These are phyloP conservation scores for Ips nitidus DNA, from an alignment of 1,140 invertebrate species.

Conservation along the genomic window DNA sequence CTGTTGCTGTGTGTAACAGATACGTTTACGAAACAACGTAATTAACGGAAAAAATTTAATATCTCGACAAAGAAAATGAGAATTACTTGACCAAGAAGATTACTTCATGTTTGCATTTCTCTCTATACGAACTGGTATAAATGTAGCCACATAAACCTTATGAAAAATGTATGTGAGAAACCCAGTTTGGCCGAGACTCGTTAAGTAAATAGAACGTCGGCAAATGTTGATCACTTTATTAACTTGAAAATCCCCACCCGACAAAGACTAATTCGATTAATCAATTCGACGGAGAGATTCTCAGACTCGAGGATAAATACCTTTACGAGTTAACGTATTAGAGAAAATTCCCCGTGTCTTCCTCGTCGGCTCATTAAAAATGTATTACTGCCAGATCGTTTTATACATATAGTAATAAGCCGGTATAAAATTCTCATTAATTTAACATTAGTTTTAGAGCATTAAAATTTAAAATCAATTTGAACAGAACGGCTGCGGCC, in stretches of 20 bases:
- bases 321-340: background rate
- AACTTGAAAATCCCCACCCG: background rate
- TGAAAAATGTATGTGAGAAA: no score
- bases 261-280: constrained; percentile 4
- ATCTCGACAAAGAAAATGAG: no score
- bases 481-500: background rate
- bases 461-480: constrained; percentile 28
- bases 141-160: no score
- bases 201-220: no score
- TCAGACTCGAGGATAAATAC: background rate
- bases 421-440: constrained; percentile 28
- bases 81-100: no score
- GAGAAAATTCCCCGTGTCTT: background rate
- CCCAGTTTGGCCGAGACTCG: no score
- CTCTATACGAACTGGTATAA: no score
- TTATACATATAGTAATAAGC: constrained; percentile 24
- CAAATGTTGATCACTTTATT: constrained; percentile 1
- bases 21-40: no score
- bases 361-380: constrained; percentile 18
- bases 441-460: constrained; percentile 27
- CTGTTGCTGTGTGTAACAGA: no score
- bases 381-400: constrained; percentile 21
- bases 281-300: background rate
- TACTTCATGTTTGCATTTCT: no score
- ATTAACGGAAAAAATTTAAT: no score